phyloP scores from a whole-genome alignment of 1,140 invertebrate genomes.

The Bombyx mandarina region DNA sequence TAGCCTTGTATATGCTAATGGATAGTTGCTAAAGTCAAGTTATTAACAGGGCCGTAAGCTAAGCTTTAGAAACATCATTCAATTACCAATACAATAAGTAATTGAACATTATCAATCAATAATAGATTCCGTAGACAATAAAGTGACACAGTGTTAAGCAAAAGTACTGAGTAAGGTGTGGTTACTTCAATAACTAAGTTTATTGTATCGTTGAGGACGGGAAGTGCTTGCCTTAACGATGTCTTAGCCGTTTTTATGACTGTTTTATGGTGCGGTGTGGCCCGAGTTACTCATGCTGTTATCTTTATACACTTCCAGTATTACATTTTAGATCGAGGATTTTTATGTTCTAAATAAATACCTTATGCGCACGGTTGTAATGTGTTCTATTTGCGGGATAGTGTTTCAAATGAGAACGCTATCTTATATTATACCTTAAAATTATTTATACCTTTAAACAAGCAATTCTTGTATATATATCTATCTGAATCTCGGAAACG shows the following conservation, averaged over 20 bases:
- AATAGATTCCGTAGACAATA: not conserved
- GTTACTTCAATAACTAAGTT: constrained; percentile 41
- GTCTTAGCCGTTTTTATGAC: constrained; percentile 24
- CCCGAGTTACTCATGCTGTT: constrained; percentile 21
- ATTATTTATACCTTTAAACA: too few species aligned
- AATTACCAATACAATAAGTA: not conserved
- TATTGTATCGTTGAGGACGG: constrained; percentile 30
- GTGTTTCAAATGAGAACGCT: too few species aligned
- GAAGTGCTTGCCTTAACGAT: constrained; percentile 37
- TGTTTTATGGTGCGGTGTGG: constrained; percentile 12
- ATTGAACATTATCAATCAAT: not conserved
- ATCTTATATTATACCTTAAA: too few species aligned
- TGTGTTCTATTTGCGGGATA: too few species aligned
- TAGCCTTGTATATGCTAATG: too few species aligned
- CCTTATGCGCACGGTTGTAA: too few species aligned
- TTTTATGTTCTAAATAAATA: not conserved
- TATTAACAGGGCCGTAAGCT: too few species aligned
- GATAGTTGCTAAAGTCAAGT: too few species aligned
- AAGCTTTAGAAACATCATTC: too few species aligned
- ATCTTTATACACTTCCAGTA: constrained; percentile 6
- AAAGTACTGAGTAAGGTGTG: constrained; percentile 25
- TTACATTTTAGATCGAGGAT: constrained; percentile 2
- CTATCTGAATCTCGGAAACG: too few species aligned
- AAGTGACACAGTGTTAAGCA: not conserved
- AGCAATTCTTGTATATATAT: too few species aligned